Evolutionary conservation across 2,113 vertebrate genomes (phyloP), one percentile per base, ranked within the genome.

Genomic region (Helogale parvula): DNA sequence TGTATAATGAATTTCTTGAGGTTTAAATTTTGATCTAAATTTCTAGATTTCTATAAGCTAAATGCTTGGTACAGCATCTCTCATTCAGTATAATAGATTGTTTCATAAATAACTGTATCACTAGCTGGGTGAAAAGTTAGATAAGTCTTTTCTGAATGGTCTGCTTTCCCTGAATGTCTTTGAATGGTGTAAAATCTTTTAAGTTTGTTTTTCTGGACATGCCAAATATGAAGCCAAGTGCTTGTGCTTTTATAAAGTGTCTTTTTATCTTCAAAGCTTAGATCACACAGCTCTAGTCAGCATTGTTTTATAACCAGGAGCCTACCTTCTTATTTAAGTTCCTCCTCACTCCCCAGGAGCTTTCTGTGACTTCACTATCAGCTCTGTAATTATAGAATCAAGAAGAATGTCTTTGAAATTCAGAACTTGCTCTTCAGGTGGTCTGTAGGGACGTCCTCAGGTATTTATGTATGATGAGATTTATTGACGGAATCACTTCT

Each of bases 331-430:
- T 33, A 91, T 71, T 95, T 90, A 92, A 84, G 89, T 83, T 81
- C 76, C 35, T 93, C 11, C 23, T 33, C 41, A 50, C 27, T 93
- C 21, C 35, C 69, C 33, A 25, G 23, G 63, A 89, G 31, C 6
- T 92, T 45, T 41, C 38, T 94, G 2, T 88, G 52, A 76, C 80
- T 98, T 60, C 5, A 54, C 60, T 35, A 71, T 83, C 79, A 71
- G 45, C 35, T 88, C 38, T 92, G 65, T 31, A 94, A 93, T 87
- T 98, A 89, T 17, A 47, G 35, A 68, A 74, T 54, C 90, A 94
- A 66, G 93, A 97, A 88, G 9, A 29, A n/a, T 21, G 33, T 72
- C 90, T 98, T 96, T 96, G 77, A 90, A 98, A 98, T 98, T 98
- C 15, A 90, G 50, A 97, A 97, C 98, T 93, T 66, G 50, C 41